Conservation (phyloP, 2,113 vertebrate genomes). For the Desmodus rotundus region DNA sequence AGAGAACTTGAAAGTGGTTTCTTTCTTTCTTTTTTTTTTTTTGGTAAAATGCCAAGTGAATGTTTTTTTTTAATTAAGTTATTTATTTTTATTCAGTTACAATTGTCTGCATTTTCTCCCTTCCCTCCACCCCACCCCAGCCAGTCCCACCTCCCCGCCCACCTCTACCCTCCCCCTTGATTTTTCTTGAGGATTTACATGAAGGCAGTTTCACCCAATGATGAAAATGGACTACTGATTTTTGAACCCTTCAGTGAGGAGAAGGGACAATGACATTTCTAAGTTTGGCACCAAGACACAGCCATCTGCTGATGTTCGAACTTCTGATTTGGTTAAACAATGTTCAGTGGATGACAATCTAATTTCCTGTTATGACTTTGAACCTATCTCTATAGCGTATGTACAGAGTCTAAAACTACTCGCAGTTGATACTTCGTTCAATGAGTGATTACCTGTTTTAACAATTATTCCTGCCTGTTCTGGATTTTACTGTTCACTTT, state of each 20-base stretch:
- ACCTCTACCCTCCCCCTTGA: no score
- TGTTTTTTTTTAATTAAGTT: no score
- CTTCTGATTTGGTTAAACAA: not conserved
- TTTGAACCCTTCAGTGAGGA: not conserved
- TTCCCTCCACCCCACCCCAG: no score
- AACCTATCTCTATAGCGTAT: not conserved
- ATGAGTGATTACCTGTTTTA: not conserved
- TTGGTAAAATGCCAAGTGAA: no score
- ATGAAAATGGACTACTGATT: not conserved
- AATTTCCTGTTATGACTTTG: not conserved
- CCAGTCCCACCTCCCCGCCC: no score
- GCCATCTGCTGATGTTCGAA: not conserved
- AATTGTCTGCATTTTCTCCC: no score
- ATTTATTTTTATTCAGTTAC: no score
- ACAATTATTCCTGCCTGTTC: not conserved
- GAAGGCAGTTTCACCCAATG: not conserved
- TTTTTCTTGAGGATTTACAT: not conserved
- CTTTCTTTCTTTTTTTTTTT: no score
- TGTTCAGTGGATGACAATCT: not conserved
- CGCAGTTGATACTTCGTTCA: fast-evolving
- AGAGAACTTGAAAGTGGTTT: not conserved
- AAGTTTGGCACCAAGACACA: not conserved
- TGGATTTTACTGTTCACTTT: not conserved
- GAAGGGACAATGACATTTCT: not conserved
- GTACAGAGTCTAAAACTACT: fast-evolving